A percentile compares a stretch with the other conserved stretches of the same genome.
Evolutionary conservation across 2,113 vertebrate genomes (phyloP).

Genomic region (Menidia beryllina): DNA sequence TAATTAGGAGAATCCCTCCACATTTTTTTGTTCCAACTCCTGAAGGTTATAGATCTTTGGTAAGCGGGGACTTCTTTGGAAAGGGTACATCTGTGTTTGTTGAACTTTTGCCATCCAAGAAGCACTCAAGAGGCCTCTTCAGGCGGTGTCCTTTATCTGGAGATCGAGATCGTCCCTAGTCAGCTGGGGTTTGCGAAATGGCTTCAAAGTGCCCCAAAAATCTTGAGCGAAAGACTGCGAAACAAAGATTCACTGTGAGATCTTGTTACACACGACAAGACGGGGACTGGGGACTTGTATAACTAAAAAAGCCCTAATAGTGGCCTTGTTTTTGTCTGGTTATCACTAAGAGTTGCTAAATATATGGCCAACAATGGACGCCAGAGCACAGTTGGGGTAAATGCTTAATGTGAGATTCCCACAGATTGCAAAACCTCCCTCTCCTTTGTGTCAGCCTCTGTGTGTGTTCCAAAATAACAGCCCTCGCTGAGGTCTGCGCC

Average conservation of each 20-base stretch:
- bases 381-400: neutral
- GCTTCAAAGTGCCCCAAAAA: constrained; percentile 38
- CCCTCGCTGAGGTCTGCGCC: constrained; percentile 44
- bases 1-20: neutral
- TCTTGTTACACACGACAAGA: constrained; percentile 37
- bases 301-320: neutral
- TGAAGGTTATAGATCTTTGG: neutral
- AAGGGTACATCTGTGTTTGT: constrained; percentile 6
- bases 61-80: constrained; percentile 10
- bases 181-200: constrained; percentile 46
- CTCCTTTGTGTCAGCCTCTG: constrained; percentile 10
- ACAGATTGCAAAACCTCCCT: neutral
- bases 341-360: neutral
- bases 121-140: constrained; percentile 26
- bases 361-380: neutral
- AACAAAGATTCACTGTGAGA: constrained; percentile 49
- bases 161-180: constrained; percentile 44
- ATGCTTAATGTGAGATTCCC: neutral
- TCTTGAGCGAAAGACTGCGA: constrained; percentile 4
- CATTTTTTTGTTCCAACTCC: neutral
- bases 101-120: constrained; percentile 36
- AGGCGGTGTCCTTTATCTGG: constrained; percentile 24
- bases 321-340: neutral
- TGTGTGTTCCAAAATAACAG: constrained; percentile 60
- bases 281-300: constrained; percentile 15